Evolutionary conservation across 2,113 vertebrate species (phyloP).

Genomic region (Plestiodon gilberti): DNA sequence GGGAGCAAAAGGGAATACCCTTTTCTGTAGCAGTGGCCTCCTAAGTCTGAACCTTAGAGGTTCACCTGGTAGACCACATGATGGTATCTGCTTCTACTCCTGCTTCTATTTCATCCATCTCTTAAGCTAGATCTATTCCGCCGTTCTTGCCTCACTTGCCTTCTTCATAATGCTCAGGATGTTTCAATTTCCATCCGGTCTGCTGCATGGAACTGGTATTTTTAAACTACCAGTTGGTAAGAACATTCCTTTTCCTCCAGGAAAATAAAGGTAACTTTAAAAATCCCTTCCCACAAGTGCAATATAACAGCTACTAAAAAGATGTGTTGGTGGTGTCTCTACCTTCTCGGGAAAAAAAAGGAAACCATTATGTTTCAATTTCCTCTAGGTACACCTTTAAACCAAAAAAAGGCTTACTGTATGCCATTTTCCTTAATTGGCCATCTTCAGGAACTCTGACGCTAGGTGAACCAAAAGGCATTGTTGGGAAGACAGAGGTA

Average conservation of each 20-base stretch:
- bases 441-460: constrained; percentile 77
- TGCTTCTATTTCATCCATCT: not conserved
- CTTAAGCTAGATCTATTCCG: not conserved
- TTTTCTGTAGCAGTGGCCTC: not conserved
- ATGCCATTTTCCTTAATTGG: constrained; percentile 88
- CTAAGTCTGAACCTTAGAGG: not conserved
- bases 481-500: constrained; percentile 81
- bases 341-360: not conserved
- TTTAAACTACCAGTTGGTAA: not conserved
- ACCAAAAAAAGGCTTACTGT: constrained; percentile 77
- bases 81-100: not conserved
- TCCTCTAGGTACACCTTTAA: constrained; percentile 87
- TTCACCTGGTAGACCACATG: not conserved
- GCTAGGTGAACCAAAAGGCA: constrained; percentile 80
- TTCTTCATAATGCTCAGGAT: not conserved
- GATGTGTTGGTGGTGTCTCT: not conserved
- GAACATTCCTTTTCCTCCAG: not conserved
- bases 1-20: not conserved
- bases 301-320: not conserved
- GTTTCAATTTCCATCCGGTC: not conserved
- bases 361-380: not conserved
- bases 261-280: not conserved
- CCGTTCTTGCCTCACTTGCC: not conserved
- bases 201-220: not conserved
- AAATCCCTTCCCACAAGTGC: not conserved